A percentile compares a stretch with the other conserved stretches of the same genome.
Conservation (phyloP, 2,888 invertebrate genomes). For the Margaritifera margaritifera region DNA sequence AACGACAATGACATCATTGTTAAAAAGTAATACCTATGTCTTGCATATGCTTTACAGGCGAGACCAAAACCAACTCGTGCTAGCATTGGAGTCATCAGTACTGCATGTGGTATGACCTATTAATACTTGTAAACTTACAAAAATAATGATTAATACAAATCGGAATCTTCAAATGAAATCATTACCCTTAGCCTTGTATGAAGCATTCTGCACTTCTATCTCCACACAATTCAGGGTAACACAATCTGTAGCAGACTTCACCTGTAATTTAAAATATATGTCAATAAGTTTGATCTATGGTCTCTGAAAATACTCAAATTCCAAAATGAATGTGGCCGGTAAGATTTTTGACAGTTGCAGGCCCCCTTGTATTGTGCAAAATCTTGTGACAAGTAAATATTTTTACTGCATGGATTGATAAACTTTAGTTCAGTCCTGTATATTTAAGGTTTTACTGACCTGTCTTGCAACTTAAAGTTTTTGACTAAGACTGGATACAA, state of each 20-base stretch:
- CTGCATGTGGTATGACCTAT: too few species aligned
- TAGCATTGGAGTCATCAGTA: too few species aligned
- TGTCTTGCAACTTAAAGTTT: background rate
- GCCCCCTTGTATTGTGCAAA: background rate
- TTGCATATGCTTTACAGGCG: too few species aligned
- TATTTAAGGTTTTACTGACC: background rate
- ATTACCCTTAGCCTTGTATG: slow-evolving; percentile 48
- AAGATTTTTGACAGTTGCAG: too few species aligned
- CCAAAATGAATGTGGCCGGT: too few species aligned
- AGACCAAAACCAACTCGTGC: too few species aligned
- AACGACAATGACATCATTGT: too few species aligned
- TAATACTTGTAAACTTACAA: too few species aligned
- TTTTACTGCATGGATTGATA: background rate
- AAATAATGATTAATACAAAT: too few species aligned
- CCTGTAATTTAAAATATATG: slow-evolving; percentile 76
- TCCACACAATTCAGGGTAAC: slow-evolving; percentile 87
- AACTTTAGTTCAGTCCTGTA: background rate
- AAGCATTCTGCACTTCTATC: slow-evolving; percentile 80
- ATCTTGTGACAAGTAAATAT: background rate
- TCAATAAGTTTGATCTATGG: background rate
- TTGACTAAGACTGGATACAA: background rate
- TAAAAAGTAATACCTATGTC: background rate
- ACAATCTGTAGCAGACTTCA: slow-evolving; percentile 79
- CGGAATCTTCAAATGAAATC: too few species aligned
- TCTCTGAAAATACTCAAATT: too few species aligned